Evolutionary conservation across 2,888 invertebrate species (phyloP).

Genomic region (Gibbula magus): DNA sequence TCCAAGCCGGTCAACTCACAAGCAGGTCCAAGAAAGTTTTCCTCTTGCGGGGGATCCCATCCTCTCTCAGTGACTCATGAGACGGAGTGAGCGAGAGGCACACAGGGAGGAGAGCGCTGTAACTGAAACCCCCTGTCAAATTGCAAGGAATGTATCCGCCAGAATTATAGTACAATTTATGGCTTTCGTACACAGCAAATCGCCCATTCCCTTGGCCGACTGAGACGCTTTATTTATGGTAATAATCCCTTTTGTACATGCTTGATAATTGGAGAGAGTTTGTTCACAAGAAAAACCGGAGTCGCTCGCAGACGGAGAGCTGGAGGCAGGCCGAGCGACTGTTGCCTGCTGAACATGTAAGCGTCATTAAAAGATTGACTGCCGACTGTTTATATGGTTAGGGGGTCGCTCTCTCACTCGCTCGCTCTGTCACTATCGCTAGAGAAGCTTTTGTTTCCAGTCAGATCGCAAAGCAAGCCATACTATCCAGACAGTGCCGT

Average conservation of each 20-base stretch:
- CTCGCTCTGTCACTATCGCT: neutral
- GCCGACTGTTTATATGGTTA: neutral
- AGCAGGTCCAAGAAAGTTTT: neutral
- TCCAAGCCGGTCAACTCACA: too few species aligned
- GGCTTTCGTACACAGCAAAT: constrained; percentile 8
- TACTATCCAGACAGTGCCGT: neutral
- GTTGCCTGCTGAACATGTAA: neutral
- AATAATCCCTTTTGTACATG: constrained; percentile 26
- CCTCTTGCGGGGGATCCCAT: neutral
- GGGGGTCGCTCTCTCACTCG: constrained; percentile 11
- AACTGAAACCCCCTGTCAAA: constrained; percentile 20
- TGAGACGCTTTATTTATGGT: constrained; percentile 18
- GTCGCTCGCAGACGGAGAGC: neutral
- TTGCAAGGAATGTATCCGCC: constrained; percentile 19
- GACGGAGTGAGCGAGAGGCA: neutral
- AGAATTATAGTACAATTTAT: constrained; percentile 22
- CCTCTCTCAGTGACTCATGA: neutral
- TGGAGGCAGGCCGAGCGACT: neutral
- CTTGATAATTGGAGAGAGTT: constrained; percentile 20
- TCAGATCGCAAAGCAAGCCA: neutral
- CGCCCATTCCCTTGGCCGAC: neutral
- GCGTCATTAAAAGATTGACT: constrained; percentile 9
- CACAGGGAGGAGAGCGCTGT: neutral
- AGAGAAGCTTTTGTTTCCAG: constrained; percentile 8
- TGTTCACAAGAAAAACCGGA: constrained; percentile 24